Base-by-base conservation (phyloP, 2,888 invertebrate genomes). In the Drosophila mercatorum region DNA sequence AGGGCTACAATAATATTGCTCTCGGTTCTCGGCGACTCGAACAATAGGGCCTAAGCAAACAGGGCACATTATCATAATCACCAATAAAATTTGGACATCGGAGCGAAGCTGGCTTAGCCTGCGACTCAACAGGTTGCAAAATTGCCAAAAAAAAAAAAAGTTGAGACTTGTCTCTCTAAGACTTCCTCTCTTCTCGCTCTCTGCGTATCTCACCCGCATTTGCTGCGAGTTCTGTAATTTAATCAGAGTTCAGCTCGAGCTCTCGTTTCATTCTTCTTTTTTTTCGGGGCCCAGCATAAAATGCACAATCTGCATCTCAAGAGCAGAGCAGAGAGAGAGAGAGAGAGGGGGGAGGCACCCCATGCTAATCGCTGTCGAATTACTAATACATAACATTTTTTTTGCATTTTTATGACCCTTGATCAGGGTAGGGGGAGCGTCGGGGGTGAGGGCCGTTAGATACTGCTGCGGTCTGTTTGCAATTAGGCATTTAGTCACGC, bases 401-500 rank as follows among this genome's bases (percentile, higher is more conserved):
- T 84, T 88, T 84, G 88, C 83, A 89, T 89, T 89, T 88, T 89
- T 79, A 71, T 88, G 64, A 63, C 58, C 49, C 71, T 57, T 28
- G 10, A 10, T 7, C n/a, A 14, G 71, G 65, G 65, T 46, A 10
- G n/a, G 5, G 10, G n/a, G 2, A 22, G 40, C 14, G 26, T 2
- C 12, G 46, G 53, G 22, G 22, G 22, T 22, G 22, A 22, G 22
- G 22, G 14, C 0, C 7, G 38, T 53, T 59, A 65, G 65, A 65
- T 52, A 63, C 51, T 53, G 59, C 56, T 73, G 81, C 65, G 68
- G 73, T 74, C 70, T 65, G 78, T 58, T 49, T 72, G 87, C 89
- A 90, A 90, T 90, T 90, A 89, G 74, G 69, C 69, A 74, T 75
- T 85, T 89, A 72, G 85, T 78, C 79, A 83, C 90, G 85, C 85